Conservation (phyloP, 1,140 invertebrate species). For the Atopsyche davidsoni region DNA sequence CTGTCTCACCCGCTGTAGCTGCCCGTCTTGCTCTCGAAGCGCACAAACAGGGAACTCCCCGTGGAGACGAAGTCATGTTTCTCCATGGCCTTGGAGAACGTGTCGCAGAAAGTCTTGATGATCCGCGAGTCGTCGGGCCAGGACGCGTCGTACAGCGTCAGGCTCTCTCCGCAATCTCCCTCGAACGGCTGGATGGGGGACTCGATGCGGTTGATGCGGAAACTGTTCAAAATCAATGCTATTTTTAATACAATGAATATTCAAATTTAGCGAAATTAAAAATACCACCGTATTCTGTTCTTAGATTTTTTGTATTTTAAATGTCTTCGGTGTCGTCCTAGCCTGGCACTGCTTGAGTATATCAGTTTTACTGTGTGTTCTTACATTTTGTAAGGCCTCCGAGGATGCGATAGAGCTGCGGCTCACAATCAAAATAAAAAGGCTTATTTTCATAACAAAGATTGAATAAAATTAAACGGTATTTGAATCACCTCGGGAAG, state of each 20-base stretch:
- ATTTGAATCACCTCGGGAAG: constrained; percentile 74
- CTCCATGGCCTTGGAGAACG: constrained; percentile 84
- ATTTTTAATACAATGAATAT: neutral
- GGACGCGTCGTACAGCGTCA: constrained; percentile 80
- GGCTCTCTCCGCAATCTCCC: constrained; percentile 80
- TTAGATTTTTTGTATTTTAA: no score
- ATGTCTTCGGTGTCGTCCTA: no score
- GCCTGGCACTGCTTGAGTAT: no score
- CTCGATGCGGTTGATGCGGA: constrained; percentile 82
- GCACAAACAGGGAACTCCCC: constrained; percentile 75
- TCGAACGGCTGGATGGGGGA: constrained; percentile 79
- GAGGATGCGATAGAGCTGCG: no score
- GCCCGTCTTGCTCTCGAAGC: constrained; percentile 86
- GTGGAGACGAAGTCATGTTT: constrained; percentile 87
- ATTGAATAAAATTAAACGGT: no score
- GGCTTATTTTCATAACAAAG: no score
- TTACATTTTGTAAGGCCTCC: no score
- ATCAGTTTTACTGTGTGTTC: no score
- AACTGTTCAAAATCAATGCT: constrained; percentile 49
- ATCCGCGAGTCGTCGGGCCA: constrained; percentile 80
- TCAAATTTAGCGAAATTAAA: constrained; percentile 22
- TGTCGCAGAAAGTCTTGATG: constrained; percentile 89
- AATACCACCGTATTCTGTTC: constrained; percentile 7
- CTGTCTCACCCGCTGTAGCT: constrained; percentile 77
- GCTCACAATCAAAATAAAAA: no score